Base-by-base conservation (phyloP, 1,140 invertebrate genomes). In the Drosophila rufa region DNA sequence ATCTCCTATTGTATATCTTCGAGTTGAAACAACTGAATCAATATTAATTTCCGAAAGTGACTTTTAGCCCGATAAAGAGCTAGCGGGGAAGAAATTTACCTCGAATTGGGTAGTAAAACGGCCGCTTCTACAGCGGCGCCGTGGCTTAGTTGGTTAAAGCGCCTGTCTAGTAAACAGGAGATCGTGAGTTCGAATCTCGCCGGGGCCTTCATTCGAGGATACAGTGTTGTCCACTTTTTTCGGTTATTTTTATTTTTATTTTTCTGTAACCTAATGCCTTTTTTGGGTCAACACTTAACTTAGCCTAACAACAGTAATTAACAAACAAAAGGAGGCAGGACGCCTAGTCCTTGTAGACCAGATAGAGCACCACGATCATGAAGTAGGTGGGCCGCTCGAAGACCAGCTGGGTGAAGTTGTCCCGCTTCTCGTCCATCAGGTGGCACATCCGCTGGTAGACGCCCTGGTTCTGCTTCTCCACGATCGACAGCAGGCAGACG, bases 61-160 rank as follows among this genome's bases (percentile, higher is more conserved):
- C 25, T 65, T 30, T 12, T 2, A 25, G 6, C 11, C 22, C 11
- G 19, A 59, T 51, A 68, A 55, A 15, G 38, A 0, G 0, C 1
- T 0, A 14, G 30, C 19, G 2, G 9, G 11, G 9, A 3, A 9
- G 6, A 7, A 15, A 12, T 7, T 47, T 75, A 3, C 4, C 30
- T 79, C 4, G 66, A 70, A 50, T 62, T 65, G 65, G 11, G 64
- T 70, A 59, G 43, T 79, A 70, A 15, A 6, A 47, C 38, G 33
- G 1, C 5, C 0, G 9, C 9, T 30, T 42, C 1, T 17, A 58
- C 27, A 60, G 19, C 45, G 94, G 94, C 94, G 94, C 94, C 93
- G 94, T 94, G 94, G 94, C 94, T 94, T 94, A 94, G 94, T 94
- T 94, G 94, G 94, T 94, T 94, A 94, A 94, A 94, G 94, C 94